Evolutionary conservation across 2,888 invertebrate species (phyloP), one percentile per base, ranked within the genome.

Genomic region (Macropis europaea): DNA sequence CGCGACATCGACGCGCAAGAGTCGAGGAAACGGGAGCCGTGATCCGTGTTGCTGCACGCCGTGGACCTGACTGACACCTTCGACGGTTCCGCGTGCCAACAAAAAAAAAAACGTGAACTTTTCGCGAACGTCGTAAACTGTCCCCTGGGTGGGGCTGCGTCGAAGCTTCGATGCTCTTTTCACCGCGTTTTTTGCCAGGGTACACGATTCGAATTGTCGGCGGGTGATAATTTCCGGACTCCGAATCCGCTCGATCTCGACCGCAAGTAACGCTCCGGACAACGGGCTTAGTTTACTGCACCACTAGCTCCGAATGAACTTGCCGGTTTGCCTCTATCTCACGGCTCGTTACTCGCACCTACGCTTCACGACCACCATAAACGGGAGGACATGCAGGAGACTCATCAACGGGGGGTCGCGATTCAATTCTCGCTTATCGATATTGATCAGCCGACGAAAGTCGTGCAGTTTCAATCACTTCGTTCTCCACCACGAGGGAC

Each of bases 221-320:
- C 17, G 32, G 17, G 24, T 38, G 54, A 28, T 34, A 60, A 70
- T 73, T 40, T 48, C 19, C 42, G 13, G 36, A 9, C 38, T 53
- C 11, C 15, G 19, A 43, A 47, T 9, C 34, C n/a, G 24, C 6
- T 38, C 48, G 48, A 38, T 24, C 43, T 17, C n/a, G 26, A 48
- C 62, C 73, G 43, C 73, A 52, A 63, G 59, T 63, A 63, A 73
- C 68, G 59, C 43, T 63, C 57, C 34, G 54, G 34, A 62, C 59
- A n/a, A 59, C 53, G 6, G 28, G 45, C 45, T 60, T 38, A 64
- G 64, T 73, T 76, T 70, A 70, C 73, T 70, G 75, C 61, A 54
- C 47, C 64, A 59, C 66, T 73, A 50, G 66, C 34, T 59, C 57
- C 70, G 57, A 66, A 70, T 56, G 70, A 73, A 70, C 70, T 53